These are phyloP conservation scores for Alcedo atthis DNA, from an alignment of 2,797 vertebrate genomes.

Conservation along the genomic window DNA sequence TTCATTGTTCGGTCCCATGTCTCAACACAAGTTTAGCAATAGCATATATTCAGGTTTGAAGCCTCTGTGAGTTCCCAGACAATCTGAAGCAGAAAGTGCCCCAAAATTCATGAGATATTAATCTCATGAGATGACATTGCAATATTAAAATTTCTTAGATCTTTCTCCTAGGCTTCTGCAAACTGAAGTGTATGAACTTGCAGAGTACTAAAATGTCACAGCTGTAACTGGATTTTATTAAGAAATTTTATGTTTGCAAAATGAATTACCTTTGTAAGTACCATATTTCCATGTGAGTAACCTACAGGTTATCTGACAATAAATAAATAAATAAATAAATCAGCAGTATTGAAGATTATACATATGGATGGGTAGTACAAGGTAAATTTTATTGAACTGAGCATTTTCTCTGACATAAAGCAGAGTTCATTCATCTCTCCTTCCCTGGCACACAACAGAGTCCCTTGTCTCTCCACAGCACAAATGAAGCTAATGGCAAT, in stretches of 20 bases:
- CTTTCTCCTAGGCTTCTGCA: not conserved
- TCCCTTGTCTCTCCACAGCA: not conserved
- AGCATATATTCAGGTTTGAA: not conserved
- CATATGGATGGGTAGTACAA: not conserved
- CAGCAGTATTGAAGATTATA: not conserved
- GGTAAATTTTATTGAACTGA: not conserved
- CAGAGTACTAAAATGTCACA: not conserved
- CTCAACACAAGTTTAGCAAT: not conserved
- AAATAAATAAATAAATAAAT: not conserved
- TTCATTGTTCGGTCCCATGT: not conserved
- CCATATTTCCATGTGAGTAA: not conserved
- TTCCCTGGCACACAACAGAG: not conserved
- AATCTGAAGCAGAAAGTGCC: not conserved
- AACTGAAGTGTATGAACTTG: not conserved
- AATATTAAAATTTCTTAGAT: not conserved
- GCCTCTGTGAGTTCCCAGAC: not conserved
- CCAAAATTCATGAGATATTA: not conserved
- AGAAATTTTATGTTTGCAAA: slow-evolving; percentile 8
- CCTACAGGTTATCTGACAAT: not conserved
- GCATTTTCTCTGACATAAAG: not conserved
- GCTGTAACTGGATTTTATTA: slow-evolving; percentile 8
- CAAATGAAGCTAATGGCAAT: not conserved
- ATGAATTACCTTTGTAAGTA: not conserved
- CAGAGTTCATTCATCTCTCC: not conserved
- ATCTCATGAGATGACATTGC: not conserved